Evolutionary conservation across 1,140 invertebrate species (phyloP).

Genomic region (Sarcophaga peregrina): DNA sequence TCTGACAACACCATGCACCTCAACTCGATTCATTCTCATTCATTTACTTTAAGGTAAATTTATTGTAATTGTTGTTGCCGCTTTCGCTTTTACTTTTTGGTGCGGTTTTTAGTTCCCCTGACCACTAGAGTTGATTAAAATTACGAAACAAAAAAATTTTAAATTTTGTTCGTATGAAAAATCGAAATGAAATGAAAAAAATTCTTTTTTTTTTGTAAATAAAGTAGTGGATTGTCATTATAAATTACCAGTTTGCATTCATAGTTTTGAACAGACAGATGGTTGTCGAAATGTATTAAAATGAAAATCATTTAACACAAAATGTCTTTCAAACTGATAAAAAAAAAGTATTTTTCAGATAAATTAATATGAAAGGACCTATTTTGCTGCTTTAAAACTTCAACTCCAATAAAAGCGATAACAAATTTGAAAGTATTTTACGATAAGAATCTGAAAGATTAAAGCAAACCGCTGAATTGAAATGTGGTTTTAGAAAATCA

Average conservation of each 20-base stretch:
- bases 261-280: conserved; percentile 30
- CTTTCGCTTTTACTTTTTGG: neutral
- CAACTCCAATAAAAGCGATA: too few species aligned
- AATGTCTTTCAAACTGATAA: conserved; percentile 15
- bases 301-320: conserved; percentile 18
- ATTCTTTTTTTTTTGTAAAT: neutral
- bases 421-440: neutral
- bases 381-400: neutral
- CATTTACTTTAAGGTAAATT: conserved; percentile 8
- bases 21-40: neutral
- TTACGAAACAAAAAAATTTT: neutral
- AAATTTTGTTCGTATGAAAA: neutral
- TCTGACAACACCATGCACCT: too few species aligned
- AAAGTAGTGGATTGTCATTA: conserved; percentile 31
- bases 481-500: too few species aligned
- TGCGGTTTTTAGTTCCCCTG: neutral
- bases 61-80: neutral
- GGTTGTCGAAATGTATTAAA: conserved; percentile 38
- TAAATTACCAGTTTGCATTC: conserved; percentile 27
- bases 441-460: too few species aligned
- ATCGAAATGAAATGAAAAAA: neutral
- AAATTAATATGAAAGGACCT: neutral
- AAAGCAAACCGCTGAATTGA: too few species aligned
- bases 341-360: neutral
- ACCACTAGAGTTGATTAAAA: conserved; percentile 21